Evolutionary conservation across 2,113 vertebrate species (phyloP).

Genomic region (Meriones unguiculatus): DNA sequence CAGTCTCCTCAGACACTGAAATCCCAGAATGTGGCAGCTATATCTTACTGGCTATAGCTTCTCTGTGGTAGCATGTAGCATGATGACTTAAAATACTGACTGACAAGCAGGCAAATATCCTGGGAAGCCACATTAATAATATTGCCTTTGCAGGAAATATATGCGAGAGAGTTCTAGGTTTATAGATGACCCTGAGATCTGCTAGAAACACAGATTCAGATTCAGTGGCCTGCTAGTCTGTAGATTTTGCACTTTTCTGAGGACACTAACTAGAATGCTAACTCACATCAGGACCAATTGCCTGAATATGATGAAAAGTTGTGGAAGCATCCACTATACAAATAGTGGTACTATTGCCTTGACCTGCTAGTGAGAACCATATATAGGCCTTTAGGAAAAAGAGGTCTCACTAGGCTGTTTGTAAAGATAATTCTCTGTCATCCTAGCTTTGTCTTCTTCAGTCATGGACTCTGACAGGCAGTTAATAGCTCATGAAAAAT

Average conservation of each 20-base stretch:
- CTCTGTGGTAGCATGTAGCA: background rate
- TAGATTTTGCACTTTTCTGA: background rate
- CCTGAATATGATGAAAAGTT: background rate
- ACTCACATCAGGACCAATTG: background rate
- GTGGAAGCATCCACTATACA: background rate
- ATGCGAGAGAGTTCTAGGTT: background rate
- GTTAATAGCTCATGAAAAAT: slow-evolving; percentile 71
- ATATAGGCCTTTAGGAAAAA: background rate
- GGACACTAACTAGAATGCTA: background rate
- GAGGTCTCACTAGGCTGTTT: slow-evolving; percentile 2
- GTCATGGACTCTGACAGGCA: slow-evolving; percentile 65
- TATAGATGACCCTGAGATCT: background rate
- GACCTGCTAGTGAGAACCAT: background rate
- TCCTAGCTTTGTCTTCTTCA: slow-evolving; percentile 79
- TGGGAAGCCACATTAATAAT: background rate
- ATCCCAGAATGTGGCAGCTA: background rate
- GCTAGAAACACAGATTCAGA: background rate
- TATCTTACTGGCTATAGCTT: background rate
- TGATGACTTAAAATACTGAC: background rate
- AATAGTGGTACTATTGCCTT: background rate
- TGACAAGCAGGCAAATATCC: background rate
- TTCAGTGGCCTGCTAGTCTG: background rate
- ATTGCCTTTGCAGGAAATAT: background rate
- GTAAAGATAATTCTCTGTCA: slow-evolving; percentile 61
- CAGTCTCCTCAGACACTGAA: background rate